Base-by-base conservation (phyloP, 2,888 invertebrate genomes). In the Melinaea marsaeus region DNA sequence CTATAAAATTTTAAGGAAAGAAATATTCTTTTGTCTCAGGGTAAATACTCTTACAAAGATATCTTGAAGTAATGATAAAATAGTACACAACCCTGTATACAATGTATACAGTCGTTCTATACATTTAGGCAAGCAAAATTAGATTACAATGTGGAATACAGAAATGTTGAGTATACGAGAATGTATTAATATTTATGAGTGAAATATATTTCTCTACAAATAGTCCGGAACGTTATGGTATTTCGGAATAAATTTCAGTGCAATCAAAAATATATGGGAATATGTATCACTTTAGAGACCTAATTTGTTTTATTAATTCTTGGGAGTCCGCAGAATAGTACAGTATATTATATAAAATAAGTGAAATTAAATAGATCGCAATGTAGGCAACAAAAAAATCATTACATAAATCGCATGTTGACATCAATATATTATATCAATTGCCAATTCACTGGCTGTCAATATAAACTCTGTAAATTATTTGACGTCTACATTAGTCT, bases 141-240 rank as follows among this genome's bases (percentile, higher is more conserved):
- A 65, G 57, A 67, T 67, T 65, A 67, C 62, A 62, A 62, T 61
- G 47, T 65, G 56, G 64, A 56, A 61, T 59, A 59, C 56, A 13
- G 46, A 60, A 64, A 35, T 55, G 58, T 63, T 46, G 57, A 48
- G 58, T 58, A 61, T 57, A 57, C 54, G 57, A 47, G 46, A 22
- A 45, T 57, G n/a, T 57, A 61, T 61, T 59, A 64, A 64, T 60
- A 48, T 59, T 60, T 56, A 58, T 62, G 58, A 62, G 32, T 46
- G n/a, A 58, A 13, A 33, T 13, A 46, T 22, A 32, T 58, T 45
- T 55, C 5, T 9, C 13, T 58, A 42, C 13, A 34, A 22, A 58
- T 55, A 37, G 34, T 47, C 13, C 13, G 11, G 33, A 46, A 35
- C 35, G 42, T 32, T 42, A 34, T 46, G 13, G 55, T 56, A 22